A percentile compares a stretch with the other conserved stretches of the same genome.
phyloP scores from a whole-genome alignment of 2,113 vertebrate genomes.

The Eulemur rufifrons region DNA sequence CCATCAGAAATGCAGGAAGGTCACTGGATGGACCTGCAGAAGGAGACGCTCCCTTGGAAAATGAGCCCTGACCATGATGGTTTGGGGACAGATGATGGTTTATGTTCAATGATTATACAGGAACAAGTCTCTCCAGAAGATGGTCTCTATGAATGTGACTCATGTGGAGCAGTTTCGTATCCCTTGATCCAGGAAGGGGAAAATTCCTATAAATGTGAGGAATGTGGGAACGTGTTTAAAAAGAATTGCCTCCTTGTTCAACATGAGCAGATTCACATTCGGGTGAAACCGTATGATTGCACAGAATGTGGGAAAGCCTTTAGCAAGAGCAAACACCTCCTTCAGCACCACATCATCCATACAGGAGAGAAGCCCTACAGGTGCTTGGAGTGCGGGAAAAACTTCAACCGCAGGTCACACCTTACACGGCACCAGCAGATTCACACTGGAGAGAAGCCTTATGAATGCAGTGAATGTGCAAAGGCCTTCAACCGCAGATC shows the following conservation, averaged over 20 bases:
- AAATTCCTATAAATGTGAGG: background rate
- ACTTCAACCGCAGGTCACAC: background rate
- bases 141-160: fast-evolving
- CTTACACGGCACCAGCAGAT: background rate
- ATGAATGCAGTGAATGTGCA: background rate
- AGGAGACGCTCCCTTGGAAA: background rate
- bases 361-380: background rate
- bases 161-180: background rate
- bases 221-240: background rate
- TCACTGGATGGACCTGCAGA: background rate
- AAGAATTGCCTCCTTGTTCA: background rate
- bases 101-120: background rate
- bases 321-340: slow-evolving; percentile 41
- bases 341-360: slow-evolving; percentile 71
- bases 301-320: slow-evolving; percentile 63
- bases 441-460: background rate
- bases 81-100: background rate
- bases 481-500: slow-evolving; percentile 1
- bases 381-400: background rate
- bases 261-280: fast-evolving
- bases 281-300: slow-evolving; percentile 57
- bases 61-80: background rate
- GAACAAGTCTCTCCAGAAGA: background rate
- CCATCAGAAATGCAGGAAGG: background rate
- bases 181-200: background rate